Base-by-base conservation (phyloP, 2,797 vertebrate species). In the Stomatorhinus walkeri region DNA sequence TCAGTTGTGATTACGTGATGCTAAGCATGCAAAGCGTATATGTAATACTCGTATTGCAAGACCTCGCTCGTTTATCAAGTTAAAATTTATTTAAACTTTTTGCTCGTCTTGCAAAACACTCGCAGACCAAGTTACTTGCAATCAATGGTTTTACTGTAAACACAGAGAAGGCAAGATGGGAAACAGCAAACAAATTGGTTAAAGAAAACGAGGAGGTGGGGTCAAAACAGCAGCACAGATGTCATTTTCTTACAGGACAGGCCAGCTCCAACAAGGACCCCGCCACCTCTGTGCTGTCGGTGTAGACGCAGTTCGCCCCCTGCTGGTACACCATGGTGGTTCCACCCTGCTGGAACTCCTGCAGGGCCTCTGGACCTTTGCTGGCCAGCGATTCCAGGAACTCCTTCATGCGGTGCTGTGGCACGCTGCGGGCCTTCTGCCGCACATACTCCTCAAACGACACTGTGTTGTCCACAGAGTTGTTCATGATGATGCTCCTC, bases 341-440 rank as follows among this genome's bases (percentile, higher is more conserved):
- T 81, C 95, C 94, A 1, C 92, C 93, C 92, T 98, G 97, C 92
- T 98, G 97, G 90, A 99, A 99, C 91, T 99, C 97, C 92, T 98
- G 97, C 90, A 99, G 95, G 56, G 97, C 98, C 92, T 99, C 97
- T 0, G 97, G 97, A 43, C 97, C 97, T 92, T 98, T 99, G 88
- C 93, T 97, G 90, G 97, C 97, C 93, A 99, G 93, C 1, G 98
- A 98, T 93, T 99, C 98, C 92, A 99, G 94, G 91, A 99, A 99
- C 93, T 99, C 98, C 94, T 99, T 99, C 98, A 99, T 99, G 93
- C 97, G 97, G 95, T 99, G 97, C 91, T 99, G 98, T 1, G 98
- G 98, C 91, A 99, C 97, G 19, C 97, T 97, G 89, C 97, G 96
- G 0, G 97, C 98, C 94, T 98, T 99, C 91, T 98, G 97, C 89